A percentile compares a stretch with the other conserved stretches of the same genome.
Evolutionary conservation across 2,888 invertebrate genomes (phyloP).

Genomic region (Tachina lurida): DNA sequence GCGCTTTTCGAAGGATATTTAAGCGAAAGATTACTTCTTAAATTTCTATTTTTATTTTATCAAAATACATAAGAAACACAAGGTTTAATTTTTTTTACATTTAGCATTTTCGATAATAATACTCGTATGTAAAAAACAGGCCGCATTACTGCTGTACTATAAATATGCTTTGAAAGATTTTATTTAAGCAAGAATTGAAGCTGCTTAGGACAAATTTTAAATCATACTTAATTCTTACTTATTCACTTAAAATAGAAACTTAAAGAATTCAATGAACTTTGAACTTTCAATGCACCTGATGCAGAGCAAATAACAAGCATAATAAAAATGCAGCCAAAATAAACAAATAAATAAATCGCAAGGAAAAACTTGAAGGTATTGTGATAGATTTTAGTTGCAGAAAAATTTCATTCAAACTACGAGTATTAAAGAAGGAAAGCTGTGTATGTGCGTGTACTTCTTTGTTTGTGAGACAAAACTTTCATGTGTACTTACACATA

Average conservation of each 20-base stretch:
- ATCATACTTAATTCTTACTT: neutral
- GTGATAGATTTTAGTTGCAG: constrained; percentile 42
- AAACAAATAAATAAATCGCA: constrained; percentile 30
- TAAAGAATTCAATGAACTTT: constrained; percentile 63
- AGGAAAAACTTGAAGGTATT: constrained; percentile 29
- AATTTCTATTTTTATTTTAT: too few species aligned
- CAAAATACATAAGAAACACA: too few species aligned
- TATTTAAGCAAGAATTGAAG: neutral
- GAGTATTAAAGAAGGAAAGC: neutral
- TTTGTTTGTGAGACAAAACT: neutral
- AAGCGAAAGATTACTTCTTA: too few species aligned
- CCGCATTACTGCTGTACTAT: too few species aligned
- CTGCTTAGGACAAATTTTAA: neutral
- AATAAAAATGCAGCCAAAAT: constrained; percentile 42
- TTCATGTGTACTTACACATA: neutral
- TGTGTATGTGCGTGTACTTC: neutral
- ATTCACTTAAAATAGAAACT: neutral
- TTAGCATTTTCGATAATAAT: too few species aligned
- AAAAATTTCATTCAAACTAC: neutral
- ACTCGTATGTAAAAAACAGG: too few species aligned
- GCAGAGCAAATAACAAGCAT: constrained; percentile 22
- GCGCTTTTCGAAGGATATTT: too few species aligned
- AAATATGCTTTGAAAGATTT: neutral
- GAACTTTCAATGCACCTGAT: constrained; percentile 65
- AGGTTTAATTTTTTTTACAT: too few species aligned